Base-by-base conservation (phyloP, 2,888 invertebrate genomes). In the Synergus japonicus region DNA sequence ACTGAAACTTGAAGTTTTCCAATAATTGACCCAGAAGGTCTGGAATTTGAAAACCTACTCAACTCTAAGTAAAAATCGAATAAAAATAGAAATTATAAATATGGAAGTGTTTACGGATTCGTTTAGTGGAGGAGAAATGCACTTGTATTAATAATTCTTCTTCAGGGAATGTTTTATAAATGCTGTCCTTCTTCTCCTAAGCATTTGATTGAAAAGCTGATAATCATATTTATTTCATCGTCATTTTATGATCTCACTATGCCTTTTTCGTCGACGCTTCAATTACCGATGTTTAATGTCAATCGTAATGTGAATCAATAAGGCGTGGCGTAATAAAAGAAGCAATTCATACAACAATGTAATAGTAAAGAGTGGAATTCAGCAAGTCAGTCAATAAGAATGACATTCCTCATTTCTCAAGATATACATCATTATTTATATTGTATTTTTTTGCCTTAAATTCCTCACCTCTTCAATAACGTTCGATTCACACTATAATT, bases 251-350 rank as follows among this genome's bases (percentile, higher is more conserved):
- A 67, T 29, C 67, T 67, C 67, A 67, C 46, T 67, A n/a, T 43
- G 44, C 12, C 41, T 58, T 79, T 80, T 80, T 76, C 78, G 63
- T 46, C 76, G 76, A 46, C 54, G 79, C 79, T 81, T 80, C 80
- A 43, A 66, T 66, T 66, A 66, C n/a, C 18, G 9, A 18, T 64
- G 49, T 49, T 49, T 49, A 49, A 49, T 49, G 64, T 44, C 43
- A 66, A 44, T 43, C 18, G 9, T 66, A 66, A 66, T 9, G 43
- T 18, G 8, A 44, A 46, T 44, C 2, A 44, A 46, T 44, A 67
- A 67, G 67, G 67, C 67, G 22, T 67, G 67, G 18, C 9, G 18
- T 67, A 12, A 46, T 41, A n/a, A 66, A 66, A 41, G 7, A 66
- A 66, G 10, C n/a, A 43, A 66, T 66, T 66, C 43, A 66, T 43